These are phyloP conservation scores for Chaitophorus viminalis DNA, from an alignment of 2,888 invertebrate species.

Conservation along the genomic window DNA sequence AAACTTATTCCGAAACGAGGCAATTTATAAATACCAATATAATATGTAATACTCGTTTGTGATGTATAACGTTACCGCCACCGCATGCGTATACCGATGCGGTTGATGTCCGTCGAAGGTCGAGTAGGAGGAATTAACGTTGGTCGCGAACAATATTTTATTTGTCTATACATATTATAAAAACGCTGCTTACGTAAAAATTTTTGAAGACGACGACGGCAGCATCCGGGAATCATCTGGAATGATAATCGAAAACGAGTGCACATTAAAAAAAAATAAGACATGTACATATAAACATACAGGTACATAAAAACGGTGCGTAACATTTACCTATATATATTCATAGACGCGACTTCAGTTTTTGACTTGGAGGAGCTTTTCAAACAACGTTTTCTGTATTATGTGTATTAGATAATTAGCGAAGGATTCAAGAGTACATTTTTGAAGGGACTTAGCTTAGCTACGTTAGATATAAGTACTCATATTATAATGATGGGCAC, in stretches of 20 bases:
- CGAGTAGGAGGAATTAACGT: conserved; percentile 1
- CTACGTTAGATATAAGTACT: no score
- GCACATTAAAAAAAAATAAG: neutral
- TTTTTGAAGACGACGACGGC: neutral
- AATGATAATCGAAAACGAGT: neutral
- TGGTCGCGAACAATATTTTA: neutral
- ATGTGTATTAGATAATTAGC: no score
- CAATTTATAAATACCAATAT: conserved; percentile 33
- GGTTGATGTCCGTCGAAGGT: neutral
- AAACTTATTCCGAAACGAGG: conserved; percentile 30
- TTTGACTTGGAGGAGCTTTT: no score
- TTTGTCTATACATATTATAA: neutral
- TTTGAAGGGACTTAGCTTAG: no score
- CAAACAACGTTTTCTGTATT: no score
- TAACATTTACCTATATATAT: no score
- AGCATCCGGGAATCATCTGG: conserved; percentile 3
- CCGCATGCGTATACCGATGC: no score
- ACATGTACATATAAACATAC: neutral
- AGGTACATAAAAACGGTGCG: no score
- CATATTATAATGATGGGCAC: no score
- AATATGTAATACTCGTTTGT: neutral
- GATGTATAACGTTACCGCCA: neutral
- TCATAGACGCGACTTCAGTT: no score
- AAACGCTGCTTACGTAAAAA: neutral
- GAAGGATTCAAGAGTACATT: no score